Evolutionary conservation across 1,140 invertebrate genomes (phyloP), one percentile per base, ranked within the genome.

Genomic region (Trichoplusia ni): DNA sequence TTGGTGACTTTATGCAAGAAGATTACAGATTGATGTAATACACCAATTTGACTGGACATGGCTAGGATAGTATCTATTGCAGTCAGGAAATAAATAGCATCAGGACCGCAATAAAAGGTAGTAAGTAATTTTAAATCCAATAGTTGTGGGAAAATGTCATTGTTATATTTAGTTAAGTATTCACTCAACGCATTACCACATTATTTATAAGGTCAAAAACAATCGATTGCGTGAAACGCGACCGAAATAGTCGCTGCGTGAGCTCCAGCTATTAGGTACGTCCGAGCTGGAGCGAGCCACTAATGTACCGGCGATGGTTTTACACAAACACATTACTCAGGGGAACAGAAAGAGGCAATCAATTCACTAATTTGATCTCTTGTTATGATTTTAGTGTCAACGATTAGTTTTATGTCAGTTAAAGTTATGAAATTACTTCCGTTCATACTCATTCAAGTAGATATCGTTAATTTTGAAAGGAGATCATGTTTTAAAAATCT

Each of bases 181-280:
- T 49, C 25, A 16, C 13, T 31, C 13, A 16, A 25, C 46, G 46
- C 25, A 56, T 31, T n/a, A 18, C 19, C 18, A 18, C 51, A 38
- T 56, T 56, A 23, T 56, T 40, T 38, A 38, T 56, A 56, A 56
- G 51, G 51, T 56, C 35, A 56, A 38, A 51, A 56, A 56, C 51
- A 25, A 56, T 56, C 51, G 51, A 56, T 56, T 56, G 14, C 16
- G 19, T 13, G 31, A 40, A 51, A 40, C 21, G 21, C 13, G 51
- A 25, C 51, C 51, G 23, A 40, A 56, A 40, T 51, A 51, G 29
- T 25, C 8, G 35, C 21, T 40, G 51, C 38, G 21, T 9, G 37
- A 11, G 13, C 40, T 40, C 51, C 25, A 27, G 3, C 25, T 27
- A 27, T 7, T 27, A 3, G 3, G 25, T 7, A 27, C n/a, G n/a